Evolutionary conservation across 2,888 invertebrate genomes (phyloP), one percentile per base, ranked within the genome.

Genomic region (Clostera curtula): DNA sequence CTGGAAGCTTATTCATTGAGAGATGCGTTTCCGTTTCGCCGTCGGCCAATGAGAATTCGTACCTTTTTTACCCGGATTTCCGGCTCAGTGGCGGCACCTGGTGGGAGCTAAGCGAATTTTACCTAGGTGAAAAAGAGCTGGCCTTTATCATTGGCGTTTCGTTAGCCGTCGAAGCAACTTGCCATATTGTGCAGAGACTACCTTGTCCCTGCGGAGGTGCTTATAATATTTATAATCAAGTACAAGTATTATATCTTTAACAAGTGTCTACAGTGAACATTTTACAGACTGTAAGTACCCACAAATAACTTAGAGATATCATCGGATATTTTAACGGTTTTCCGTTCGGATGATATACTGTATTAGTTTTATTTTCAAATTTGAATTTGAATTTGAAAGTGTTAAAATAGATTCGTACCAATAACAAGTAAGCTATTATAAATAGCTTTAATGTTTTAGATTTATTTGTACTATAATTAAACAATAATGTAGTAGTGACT

Each of bases 111-210:
- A n/a, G n/a, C n/a, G n/a, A n/a, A n/a, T n/a, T n/a, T n/a, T n/a
- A n/a, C n/a, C n/a, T n/a, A n/a, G n/a, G n/a, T n/a, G n/a, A n/a
- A n/a, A n/a, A n/a, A n/a, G n/a, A n/a, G n/a, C n/a, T n/a, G n/a
- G n/a, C n/a, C n/a, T 19, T 8, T 9, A 23, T 29, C 27, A 8
- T 22, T 24, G 23, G 14, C 10, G 18, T 20, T 12, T 8, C 11
- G 5, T 12, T 6, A 21, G 7, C 20, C 20, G 11, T 20, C 20
- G 5, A 9, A 20, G 12, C 20, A 20, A 20, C 20, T 12, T 12
- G 20, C n/a, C n/a, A n/a, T n/a, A n/a, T n/a, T 20, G 20, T 4
- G 20, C 20, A 20, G 20, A n/a, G n/a, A n/a, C 10, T 11, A 12
- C 20, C 7, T 12, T 9, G 20, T 11, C 20, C 12, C 11, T 20